A percentile compares a stretch with the other conserved stretches of the same genome.
These are phyloP conservation scores for Argyra leucocephala DNA, from an alignment of 2,888 invertebrate species.

Conservation along the genomic window DNA sequence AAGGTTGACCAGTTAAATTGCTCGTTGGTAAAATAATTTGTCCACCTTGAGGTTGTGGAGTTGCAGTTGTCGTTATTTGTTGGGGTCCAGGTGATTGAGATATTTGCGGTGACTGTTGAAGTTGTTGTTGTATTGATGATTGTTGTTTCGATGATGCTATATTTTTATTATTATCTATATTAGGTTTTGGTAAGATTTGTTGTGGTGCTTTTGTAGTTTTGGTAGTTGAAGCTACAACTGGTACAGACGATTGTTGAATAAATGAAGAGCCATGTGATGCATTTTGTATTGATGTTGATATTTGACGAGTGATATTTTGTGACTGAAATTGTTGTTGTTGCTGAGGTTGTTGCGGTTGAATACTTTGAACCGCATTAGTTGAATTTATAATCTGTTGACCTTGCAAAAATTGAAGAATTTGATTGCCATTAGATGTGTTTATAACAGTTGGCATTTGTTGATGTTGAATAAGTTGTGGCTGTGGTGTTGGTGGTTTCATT, in stretches of 20 bases:
- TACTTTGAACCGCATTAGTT: neutral
- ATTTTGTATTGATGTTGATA: constrained; percentile 13
- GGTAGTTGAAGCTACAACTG: constrained; percentile 26
- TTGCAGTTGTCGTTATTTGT: constrained; percentile 18
- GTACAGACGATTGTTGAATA: constrained; percentile 24
- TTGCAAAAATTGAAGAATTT: constrained; percentile 29
- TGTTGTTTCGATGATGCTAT: constrained; percentile 15
- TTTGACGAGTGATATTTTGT: constrained; percentile 18
- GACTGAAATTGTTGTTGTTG: constrained; percentile 29
- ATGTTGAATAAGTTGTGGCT: constrained; percentile 35
- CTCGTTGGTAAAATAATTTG: constrained; percentile 40
- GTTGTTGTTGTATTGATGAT: constrained; percentile 27
- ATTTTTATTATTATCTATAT: constrained; percentile 21
- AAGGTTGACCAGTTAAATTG: constrained; percentile 35
- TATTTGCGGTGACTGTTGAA: constrained; percentile 32
- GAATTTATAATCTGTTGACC: constrained; percentile 28
- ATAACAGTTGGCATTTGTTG: constrained; percentile 30
- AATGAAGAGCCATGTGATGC: constrained; percentile 31
- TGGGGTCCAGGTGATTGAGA: constrained; percentile 38
- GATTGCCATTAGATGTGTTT: constrained; percentile 27
- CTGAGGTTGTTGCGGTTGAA: constrained; percentile 32
- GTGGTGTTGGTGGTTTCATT: constrained; percentile 41
- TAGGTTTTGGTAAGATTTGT: constrained; percentile 54
- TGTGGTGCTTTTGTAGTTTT: constrained; percentile 45
- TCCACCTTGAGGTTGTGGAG: constrained; percentile 27